Percentiles rank a stretch among this genome's conserved stretches.
Evolutionary conservation across 2,888 invertebrate species (phyloP).

Genomic region (Leucophenga montana): DNA sequence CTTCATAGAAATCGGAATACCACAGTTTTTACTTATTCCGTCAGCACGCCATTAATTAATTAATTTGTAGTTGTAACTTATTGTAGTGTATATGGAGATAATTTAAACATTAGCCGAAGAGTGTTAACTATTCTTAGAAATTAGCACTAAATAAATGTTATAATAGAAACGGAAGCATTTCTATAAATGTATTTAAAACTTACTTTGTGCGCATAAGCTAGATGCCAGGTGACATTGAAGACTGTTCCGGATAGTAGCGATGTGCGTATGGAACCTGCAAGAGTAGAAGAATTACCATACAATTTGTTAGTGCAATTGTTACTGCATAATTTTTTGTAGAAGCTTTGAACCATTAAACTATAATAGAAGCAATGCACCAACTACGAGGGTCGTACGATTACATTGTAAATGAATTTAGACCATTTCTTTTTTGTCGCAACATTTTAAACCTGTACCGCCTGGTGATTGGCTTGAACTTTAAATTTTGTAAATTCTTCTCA

Average conservation of each 20-base stretch:
- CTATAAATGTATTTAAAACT: constrained; percentile 71
- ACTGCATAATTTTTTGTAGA: too few relatives aligned
- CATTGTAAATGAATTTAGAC: too few relatives aligned
- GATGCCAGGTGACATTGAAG: constrained; percentile 93
- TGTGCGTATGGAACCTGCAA: constrained; percentile 85
- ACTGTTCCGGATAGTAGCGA: constrained; percentile 86
- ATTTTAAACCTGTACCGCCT: too few relatives aligned
- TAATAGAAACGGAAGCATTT: background rate
- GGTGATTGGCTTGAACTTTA: too few relatives aligned
- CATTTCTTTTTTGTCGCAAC: too few relatives aligned
- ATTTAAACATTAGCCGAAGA: background rate
- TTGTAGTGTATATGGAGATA: background rate
- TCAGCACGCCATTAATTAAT: background rate
- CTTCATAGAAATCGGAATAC: background rate
- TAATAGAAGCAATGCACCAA: too few relatives aligned
- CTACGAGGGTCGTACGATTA: too few relatives aligned
- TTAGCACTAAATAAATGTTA: background rate
- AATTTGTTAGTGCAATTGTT: too few relatives aligned
- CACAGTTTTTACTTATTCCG: background rate
- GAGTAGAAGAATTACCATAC: constrained; percentile 47
- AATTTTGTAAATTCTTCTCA: too few relatives aligned
- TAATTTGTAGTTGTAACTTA: background rate
- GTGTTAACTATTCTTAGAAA: constrained; percentile 5
- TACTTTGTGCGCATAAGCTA: constrained; percentile 93
- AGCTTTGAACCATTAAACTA: too few relatives aligned